Base-by-base conservation (phyloP, 2,113 vertebrate genomes). In the Brachyistius frenatus region DNA sequence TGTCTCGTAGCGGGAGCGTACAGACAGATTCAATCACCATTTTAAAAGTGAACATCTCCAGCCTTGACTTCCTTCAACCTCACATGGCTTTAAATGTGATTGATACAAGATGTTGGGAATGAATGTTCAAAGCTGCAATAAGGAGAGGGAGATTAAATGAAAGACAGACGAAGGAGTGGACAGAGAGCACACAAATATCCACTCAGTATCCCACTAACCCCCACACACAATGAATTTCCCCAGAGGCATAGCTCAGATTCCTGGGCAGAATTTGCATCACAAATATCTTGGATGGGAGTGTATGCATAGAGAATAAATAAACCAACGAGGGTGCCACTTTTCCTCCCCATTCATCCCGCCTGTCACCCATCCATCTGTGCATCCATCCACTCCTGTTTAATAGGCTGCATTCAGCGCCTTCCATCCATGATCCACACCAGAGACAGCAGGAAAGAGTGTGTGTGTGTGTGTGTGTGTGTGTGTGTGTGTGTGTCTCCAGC, bases 211-310 rank as follows among this genome's bases (percentile, higher is more conserved):
- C 50, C 69, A 61, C 71, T 5, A 16, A 78, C 66, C 76, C 78
- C 46, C 66, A 64, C 68, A 60, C 70, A 75, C 78, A 67, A 65
- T 65, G 61, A 80, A 84, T 52, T 83, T 86, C 83, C 78, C 86
- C 60, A 61, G 81, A 78, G 88, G 76, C 88, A 90, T 78, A 73
- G 87, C 84, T 88, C 9, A n/a, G 82, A 90, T 91, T 89, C 87
- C 79, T 81, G 61, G 54, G 75, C 37, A 23, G 33, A 80, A 93
- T 93, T 91, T 91, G 88, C 88, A 91, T 93, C 84, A 84, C 91
- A 91, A 90, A 93, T 89, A 80, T 88, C 85, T 81, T 31, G 65
- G 85, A 87, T 68, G 74, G 76, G 85, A 82, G 83, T 50, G 72
- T 63, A 64, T 74, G 84, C 86, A 47, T 3, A 5, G 62, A 61